Conservation (phyloP, 1,140 invertebrate genomes). For the Drosophila melanica region DNA sequence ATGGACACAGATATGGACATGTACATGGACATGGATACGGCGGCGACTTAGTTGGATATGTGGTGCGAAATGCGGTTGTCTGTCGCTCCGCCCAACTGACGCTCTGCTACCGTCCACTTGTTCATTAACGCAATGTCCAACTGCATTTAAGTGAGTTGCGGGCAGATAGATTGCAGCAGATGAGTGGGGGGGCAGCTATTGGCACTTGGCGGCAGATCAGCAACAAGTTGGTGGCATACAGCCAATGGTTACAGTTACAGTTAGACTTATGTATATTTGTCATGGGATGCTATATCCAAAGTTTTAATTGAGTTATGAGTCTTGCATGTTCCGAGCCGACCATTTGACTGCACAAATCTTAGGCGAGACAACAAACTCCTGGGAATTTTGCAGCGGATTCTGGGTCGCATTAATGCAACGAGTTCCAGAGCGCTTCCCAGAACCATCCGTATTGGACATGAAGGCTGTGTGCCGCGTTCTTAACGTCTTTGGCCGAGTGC, state of each 20-base stretch:
- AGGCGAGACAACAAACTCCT: constrained; percentile 28
- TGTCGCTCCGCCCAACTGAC: constrained; percentile 34
- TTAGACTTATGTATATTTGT: constrained; percentile 48
- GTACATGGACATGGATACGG: constrained; percentile 56
- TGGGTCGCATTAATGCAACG: constrained; percentile 36
- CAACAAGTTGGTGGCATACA: constrained; percentile 38
- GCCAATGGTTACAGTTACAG: constrained; percentile 22
- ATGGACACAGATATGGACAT: constrained; percentile 53
- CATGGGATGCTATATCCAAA: background rate
- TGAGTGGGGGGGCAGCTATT: constrained; percentile 11
- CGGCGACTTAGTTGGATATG: constrained; percentile 61
- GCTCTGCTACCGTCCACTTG: constrained; percentile 36
- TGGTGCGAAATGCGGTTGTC: constrained; percentile 60
- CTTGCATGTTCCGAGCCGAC: constrained; percentile 25
- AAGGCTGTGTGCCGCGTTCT: constrained; percentile 48
- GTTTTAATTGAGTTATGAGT: constrained; percentile 73
- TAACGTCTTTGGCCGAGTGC: constrained; percentile 29
- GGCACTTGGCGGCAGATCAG: constrained; percentile 40
- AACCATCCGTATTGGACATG: constrained; percentile 37
- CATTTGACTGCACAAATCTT: constrained; percentile 56
- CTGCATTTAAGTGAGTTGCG: constrained; percentile 37
- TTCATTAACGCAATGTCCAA: constrained; percentile 67
- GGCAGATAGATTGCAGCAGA: constrained; percentile 21
- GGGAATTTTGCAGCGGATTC: constrained; percentile 44
- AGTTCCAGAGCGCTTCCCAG: constrained; percentile 33